These are phyloP conservation scores for Thoracochromis brauschi DNA, from an alignment of 2,113 vertebrate species.

Conservation along the genomic window DNA sequence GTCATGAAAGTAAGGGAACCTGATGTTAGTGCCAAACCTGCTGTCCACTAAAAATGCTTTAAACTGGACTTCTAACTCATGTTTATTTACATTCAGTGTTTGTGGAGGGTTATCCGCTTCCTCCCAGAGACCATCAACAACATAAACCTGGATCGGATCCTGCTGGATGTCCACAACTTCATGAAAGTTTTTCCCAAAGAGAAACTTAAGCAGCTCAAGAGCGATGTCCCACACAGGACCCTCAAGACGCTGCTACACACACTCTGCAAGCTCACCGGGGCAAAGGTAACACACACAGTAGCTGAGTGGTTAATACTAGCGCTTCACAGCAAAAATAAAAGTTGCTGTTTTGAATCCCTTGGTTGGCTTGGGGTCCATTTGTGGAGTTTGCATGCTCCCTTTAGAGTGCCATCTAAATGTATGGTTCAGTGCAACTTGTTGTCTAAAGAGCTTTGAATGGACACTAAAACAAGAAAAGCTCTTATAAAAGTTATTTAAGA, in stretches of 20 bases:
- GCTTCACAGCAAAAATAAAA: background rate
- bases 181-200: slow-evolving; percentile 98
- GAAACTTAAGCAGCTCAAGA: slow-evolving; percentile 93
- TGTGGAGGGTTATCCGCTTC: slow-evolving; percentile 96
- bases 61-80: background rate
- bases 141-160: slow-evolving; percentile 92
- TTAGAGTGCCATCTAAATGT: background rate
- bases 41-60: background rate
- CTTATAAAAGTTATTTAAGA: background rate
- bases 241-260: slow-evolving; percentile 92
- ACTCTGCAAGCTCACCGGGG: slow-evolving; percentile 89
- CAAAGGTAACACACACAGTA: slow-evolving; percentile 73
- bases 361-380: background rate
- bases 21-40: background rate
- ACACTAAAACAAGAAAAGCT: background rate
- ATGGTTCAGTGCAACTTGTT: background rate
- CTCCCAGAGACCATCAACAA: slow-evolving; percentile 88
- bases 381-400: background rate
- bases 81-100: slow-evolving; percentile 75
- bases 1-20: slow-evolving; percentile 86
- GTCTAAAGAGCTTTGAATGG: background rate
- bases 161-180: slow-evolving; percentile 93
- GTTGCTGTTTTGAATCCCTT: background rate
- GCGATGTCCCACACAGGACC: slow-evolving; percentile 90
- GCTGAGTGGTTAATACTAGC: background rate